Conservation (phyloP, 2,888 invertebrate species). For the Augiades crinisus region DNA sequence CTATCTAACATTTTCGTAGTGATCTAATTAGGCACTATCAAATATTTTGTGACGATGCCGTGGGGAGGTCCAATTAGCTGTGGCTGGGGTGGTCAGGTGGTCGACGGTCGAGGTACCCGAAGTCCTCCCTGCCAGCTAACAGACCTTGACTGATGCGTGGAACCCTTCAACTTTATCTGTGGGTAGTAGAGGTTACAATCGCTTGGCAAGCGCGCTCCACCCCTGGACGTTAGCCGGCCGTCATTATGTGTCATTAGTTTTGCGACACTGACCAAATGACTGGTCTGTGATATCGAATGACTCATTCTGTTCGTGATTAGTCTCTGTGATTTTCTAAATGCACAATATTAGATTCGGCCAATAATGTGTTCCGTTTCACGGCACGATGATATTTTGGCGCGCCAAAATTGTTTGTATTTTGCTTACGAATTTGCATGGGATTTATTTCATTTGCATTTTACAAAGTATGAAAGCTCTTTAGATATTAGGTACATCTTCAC, state of each 20-base stretch:
- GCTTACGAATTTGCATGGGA: not conserved
- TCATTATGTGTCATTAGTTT: slow-evolving; percentile 82
- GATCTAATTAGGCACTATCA: slow-evolving; percentile 35
- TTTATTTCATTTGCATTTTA: too few species aligned
- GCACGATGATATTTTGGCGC: slow-evolving; percentile 22
- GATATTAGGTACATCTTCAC: too few species aligned
- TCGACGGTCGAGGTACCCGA: slow-evolving; percentile 49
- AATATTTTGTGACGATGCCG: slow-evolving; percentile 44
- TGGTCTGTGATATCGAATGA: slow-evolving; percentile 77
- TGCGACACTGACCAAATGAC: slow-evolving; percentile 81
- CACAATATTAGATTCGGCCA: slow-evolving; percentile 31
- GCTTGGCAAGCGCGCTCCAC: slow-evolving; percentile 38
- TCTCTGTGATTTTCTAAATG: slow-evolving; percentile 64
- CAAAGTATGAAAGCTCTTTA: too few species aligned
- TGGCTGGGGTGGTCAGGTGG: slow-evolving; percentile 64
- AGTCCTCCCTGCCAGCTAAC: slow-evolving; percentile 66
- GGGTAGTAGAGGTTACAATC: slow-evolving; percentile 46
- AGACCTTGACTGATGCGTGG: slow-evolving; percentile 67
- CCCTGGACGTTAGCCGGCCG: slow-evolving; percentile 63
- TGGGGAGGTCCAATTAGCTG: slow-evolving; percentile 61
- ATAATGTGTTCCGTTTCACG: slow-evolving; percentile 20
- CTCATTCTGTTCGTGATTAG: slow-evolving; percentile 74
- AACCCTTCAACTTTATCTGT: slow-evolving; percentile 33
- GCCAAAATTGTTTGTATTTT: slow-evolving; percentile 4
- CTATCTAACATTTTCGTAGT: not conserved